Evolutionary conservation across 2,113 vertebrate genomes (phyloP).

Genomic region (Tetraodon nigroviridis): DNA sequence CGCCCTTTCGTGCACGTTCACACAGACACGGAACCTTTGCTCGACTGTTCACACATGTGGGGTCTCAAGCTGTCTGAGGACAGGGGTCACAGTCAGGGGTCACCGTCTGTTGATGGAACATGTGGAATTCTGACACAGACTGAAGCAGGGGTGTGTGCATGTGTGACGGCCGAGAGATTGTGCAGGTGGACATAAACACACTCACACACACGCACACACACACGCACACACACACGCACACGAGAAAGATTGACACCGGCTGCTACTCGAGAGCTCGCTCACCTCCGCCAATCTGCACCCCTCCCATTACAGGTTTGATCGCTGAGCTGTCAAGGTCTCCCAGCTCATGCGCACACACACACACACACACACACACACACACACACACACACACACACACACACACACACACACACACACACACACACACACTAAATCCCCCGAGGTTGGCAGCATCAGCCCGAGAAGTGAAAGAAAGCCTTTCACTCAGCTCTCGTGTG

Average conservation of each 20-base stretch:
- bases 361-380: conserved; percentile 18
- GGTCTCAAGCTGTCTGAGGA: conserved; percentile 37
- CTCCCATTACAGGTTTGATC: conserved; percentile 82
- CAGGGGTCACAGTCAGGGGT: conserved; percentile 6
- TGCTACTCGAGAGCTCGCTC: conserved; percentile 67
- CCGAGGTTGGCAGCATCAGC: conserved; percentile 36
- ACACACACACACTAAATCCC: conserved; percentile 24
- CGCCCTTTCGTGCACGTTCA: conserved; percentile 13
- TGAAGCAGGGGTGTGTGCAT: conserved; percentile 23
- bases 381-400: conserved; percentile 23
- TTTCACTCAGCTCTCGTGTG: conserved; percentile 75
- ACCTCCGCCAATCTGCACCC: conserved; percentile 31
- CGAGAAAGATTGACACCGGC: conserved; percentile 62
- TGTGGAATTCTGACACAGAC: conserved; percentile 28
- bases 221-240: conserved; percentile 17
- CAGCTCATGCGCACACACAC: conserved; percentile 10
- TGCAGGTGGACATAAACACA: conserved; percentile 23
- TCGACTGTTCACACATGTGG: background rate
- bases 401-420: conserved; percentile 16
- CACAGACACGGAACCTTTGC: conserved; percentile 4
- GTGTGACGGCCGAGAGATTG: conserved; percentile 26
- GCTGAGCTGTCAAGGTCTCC: conserved; percentile 81
- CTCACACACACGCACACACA: conserved; percentile 16
- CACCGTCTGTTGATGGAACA: conserved; percentile 52
- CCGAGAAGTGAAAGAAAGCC: conserved; percentile 71